Evolutionary conservation across 53 echinoderm and acorn worm species (phyloP).

Genomic region (Holothuria leucospilota): DNA sequence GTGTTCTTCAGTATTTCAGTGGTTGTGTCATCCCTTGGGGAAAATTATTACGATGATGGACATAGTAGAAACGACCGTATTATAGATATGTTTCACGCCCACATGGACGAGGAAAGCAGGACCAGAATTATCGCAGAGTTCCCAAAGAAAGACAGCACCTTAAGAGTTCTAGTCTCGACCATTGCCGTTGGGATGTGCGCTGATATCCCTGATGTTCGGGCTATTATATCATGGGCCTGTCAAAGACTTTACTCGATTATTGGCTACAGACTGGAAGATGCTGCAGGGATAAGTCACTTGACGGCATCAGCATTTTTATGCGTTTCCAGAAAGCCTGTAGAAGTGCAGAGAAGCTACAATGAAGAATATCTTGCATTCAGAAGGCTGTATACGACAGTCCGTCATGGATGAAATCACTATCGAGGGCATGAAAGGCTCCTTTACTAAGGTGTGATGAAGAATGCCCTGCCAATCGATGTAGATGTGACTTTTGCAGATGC

Average conservation of each 20-base stretch:
- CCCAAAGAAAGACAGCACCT: not conserved
- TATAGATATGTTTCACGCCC: constrained; percentile 19
- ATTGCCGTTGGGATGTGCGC: constrained; percentile 30
- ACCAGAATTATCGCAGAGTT: not conserved
- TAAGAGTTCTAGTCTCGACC: constrained; percentile 31
- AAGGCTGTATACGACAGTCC: not conserved
- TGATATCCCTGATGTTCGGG: constrained; percentile 9
- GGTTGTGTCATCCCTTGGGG: not conserved
- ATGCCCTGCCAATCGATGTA: no score
- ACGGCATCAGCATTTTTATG: constrained; percentile 14
- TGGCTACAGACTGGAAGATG: constrained; percentile 34
- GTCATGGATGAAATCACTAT: constrained; percentile 8
- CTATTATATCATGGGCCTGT: not conserved
- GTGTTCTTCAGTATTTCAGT: not conserved
- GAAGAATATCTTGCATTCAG: not conserved
- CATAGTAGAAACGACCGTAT: not conserved
- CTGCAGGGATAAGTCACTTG: not conserved
- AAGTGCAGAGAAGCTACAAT: not conserved
- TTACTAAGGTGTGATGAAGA: not conserved
- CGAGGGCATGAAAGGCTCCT: constrained; percentile 4
- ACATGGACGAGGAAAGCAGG: not conserved
- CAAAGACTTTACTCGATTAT: constrained; percentile 3
- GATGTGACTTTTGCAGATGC: no score
- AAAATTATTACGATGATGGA: not conserved
- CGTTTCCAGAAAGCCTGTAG: not conserved